Percentiles rank a stretch among this genome's conserved stretches.
phyloP scores from a whole-genome alignment of 2,797 vertebrate species.

The Sebastes steindachneri region DNA sequence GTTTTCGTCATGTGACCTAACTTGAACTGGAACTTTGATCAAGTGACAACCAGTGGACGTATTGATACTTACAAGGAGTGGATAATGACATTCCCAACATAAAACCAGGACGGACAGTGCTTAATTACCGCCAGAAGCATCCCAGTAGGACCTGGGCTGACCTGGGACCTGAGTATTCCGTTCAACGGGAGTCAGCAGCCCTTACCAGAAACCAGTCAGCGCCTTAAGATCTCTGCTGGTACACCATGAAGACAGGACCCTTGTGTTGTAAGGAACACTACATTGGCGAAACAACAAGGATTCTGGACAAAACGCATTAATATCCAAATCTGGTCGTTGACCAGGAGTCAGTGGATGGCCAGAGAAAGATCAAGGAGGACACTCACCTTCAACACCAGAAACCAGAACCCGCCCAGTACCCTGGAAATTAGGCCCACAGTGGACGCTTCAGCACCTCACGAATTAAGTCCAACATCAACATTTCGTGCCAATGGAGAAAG shows the following conservation, averaged over 20 bases:
- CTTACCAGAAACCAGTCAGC: not conserved
- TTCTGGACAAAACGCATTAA: not conserved
- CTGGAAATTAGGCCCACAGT: not conserved
- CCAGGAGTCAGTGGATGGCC: not conserved
- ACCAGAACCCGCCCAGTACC: not conserved
- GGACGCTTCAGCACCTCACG: not conserved
- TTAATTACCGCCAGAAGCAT: not conserved
- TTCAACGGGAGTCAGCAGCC: not conserved
- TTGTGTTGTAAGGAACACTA: not conserved
- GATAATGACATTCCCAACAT: not conserved
- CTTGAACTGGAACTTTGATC: not conserved
- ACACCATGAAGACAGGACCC: not conserved
- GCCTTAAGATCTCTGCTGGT: not conserved
- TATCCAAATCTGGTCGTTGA: not conserved
- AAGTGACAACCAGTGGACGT: not conserved
- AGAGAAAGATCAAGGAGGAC: not conserved
- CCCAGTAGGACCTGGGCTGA: not conserved
- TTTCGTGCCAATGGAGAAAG: not conserved
- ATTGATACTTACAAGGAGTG: not conserved
- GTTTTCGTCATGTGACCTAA: not conserved
- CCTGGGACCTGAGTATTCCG: not conserved
- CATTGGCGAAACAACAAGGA: not conserved
- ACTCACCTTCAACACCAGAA: not conserved
- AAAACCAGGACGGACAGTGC: not conserved
- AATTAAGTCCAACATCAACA: accelerated